These are phyloP conservation scores for Drosophila kepulauana DNA, from an alignment of 1,140 invertebrate genomes.

Conservation along the genomic window DNA sequence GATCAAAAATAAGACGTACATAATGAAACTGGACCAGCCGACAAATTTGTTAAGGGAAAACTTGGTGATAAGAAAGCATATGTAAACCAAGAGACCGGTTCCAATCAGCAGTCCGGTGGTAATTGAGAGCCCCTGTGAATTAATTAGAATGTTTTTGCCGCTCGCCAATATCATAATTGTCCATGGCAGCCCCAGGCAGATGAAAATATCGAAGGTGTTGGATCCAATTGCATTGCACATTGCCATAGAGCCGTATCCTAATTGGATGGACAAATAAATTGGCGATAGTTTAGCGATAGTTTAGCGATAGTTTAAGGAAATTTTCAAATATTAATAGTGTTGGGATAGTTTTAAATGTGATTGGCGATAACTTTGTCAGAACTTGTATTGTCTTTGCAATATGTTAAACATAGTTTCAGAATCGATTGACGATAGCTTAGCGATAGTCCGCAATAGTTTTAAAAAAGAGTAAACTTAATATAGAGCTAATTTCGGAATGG, in stretches of 20 bases:
- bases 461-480: too few species aligned
- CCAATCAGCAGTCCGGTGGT: slow-evolving; percentile 91
- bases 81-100: slow-evolving; percentile 89
- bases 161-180: slow-evolving; percentile 90
- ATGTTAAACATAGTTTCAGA: not conserved
- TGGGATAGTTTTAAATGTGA: too few species aligned
- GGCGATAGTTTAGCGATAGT: not conserved
- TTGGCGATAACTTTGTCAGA: too few species aligned
- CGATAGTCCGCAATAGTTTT: too few species aligned
- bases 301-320: not conserved
- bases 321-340: too few species aligned
- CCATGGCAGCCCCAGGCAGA: slow-evolving; percentile 94
- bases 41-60: slow-evolving; percentile 89
- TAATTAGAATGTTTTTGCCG: slow-evolving; percentile 86
- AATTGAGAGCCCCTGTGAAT: slow-evolving; percentile 91
- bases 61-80: slow-evolving; percentile 81
- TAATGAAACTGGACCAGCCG: slow-evolving; percentile 89
- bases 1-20: slow-evolving; percentile 90
- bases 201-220: slow-evolving; percentile 94
- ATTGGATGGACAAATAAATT: not conserved
- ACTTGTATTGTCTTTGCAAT: not conserved
- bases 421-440: too few species aligned
- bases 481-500: not conserved
- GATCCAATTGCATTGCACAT: slow-evolving; percentile 95
- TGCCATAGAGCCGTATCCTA: slow-evolving; percentile 92